Evolutionary conservation across 1,140 invertebrate genomes (phyloP), one percentile per base, ranked within the genome.

Genomic region (Globodera rostochiensis): DNA sequence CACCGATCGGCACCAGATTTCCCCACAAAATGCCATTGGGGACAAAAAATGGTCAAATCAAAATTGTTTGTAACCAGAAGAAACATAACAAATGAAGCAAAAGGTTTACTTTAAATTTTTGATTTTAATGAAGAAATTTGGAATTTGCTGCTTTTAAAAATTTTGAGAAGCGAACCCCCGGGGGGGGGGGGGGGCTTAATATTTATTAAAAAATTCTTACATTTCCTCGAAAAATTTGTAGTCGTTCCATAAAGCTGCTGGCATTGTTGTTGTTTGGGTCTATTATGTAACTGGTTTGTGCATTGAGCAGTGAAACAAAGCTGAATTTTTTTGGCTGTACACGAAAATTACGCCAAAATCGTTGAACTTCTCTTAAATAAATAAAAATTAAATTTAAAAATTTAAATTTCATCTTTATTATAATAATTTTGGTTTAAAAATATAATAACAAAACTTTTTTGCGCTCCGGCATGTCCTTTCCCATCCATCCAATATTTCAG

Each of bases 401-500:
- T 53, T 21, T 74, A 21, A 53, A 74, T 21, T 25, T 25, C 25
- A 25, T 25, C 25, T 25, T 25, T 25, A 25, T 25, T 36, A n/a
- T 76, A 6, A 25, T 7, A 76, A 3, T 67, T 49, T 50, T 76
- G 1, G 50, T 9, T 45, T n/a, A 76, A 66, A 76, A 53, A 64
- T 46, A 53, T 75, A 6, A 25, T 9, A 6, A 25, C 1, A 76
- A 76, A 0, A 77, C 53, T 36, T 46, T 60, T 77, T 77, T 1
- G 57, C 53, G 13, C 70, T 57, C n/a, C 57, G 46, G 21, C n/a
- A 85, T 9, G 79, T 74, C 50, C 80, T 76, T 74, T 82, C 69
- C 84, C 80, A 85, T 2, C 81, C 74, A 15, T 86, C 86, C 46
- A 86, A 77, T 19, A 86, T 74, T 75, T 86, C 85, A 25, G 86